A percentile compares a stretch with the other conserved stretches of the same genome.
Evolutionary conservation across 2,888 invertebrate genomes (phyloP).

Genomic region (Macrosoma leucophasiata): DNA sequence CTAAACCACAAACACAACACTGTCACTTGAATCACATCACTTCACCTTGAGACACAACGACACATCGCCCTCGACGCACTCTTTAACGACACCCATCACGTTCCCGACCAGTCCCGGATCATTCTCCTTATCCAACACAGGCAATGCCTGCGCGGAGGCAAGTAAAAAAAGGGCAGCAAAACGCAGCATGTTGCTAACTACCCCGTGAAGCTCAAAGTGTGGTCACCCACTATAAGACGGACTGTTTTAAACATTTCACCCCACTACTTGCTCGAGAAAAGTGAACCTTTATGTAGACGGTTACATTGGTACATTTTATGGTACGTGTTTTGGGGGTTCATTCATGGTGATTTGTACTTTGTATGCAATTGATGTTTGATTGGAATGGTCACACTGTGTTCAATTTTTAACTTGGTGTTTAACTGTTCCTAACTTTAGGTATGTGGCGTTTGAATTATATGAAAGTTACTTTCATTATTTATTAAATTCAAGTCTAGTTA

Average conservation of each 20-base stretch:
- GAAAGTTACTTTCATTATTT: too few species aligned
- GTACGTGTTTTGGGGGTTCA: constrained; percentile 50
- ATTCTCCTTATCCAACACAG: constrained; percentile 69
- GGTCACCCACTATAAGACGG: constrained; percentile 51
- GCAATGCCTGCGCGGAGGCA: constrained; percentile 66
- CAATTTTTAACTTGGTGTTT: too few species aligned
- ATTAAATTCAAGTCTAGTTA: too few species aligned
- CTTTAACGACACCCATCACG: constrained; percentile 80
- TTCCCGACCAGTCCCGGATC: constrained; percentile 53
- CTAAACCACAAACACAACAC: constrained; percentile 30
- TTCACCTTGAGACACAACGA: constrained; percentile 84
- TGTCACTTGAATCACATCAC: constrained; percentile 30
- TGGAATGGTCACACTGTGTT: neutral
- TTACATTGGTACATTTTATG: constrained; percentile 63
- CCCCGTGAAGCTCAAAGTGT: constrained; percentile 68
- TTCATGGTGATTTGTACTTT: constrained; percentile 31
- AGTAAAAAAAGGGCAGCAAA: constrained; percentile 70
- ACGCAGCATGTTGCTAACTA: constrained; percentile 58
- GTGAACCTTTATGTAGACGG: constrained; percentile 61
- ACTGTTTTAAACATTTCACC: constrained; percentile 68
- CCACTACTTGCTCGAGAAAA: constrained; percentile 64
- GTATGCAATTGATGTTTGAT: constrained; percentile 35
- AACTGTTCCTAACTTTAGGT: too few species aligned
- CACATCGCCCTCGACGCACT: constrained; percentile 81
- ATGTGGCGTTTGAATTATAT: too few species aligned